Evolutionary conservation across 2,113 vertebrate species (phyloP).

Genomic region (Haemorhous mexicanus): DNA sequence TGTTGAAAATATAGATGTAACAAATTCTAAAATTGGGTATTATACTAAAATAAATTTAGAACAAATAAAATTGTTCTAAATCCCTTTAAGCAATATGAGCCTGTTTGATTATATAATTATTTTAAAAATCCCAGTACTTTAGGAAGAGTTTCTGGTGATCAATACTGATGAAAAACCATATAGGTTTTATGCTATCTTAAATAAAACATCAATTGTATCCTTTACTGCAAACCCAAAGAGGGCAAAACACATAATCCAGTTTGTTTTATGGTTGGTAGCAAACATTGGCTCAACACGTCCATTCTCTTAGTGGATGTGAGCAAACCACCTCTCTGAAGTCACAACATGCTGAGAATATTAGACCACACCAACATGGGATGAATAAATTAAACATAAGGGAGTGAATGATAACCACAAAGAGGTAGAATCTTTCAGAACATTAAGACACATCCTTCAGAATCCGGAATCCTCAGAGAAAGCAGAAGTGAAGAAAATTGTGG

Average conservation of each 20-base stretch:
- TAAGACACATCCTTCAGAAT: not conserved
- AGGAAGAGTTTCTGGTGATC: not conserved
- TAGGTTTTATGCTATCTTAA: not conserved
- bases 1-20: not conserved
- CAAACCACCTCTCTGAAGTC: not conserved
- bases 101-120: not conserved
- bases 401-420: not conserved
- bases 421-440: not conserved
- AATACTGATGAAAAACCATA: not conserved
- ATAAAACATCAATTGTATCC: not conserved
- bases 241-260: not conserved
- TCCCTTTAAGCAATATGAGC: not conserved
- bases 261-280: not conserved
- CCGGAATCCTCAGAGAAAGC: not conserved
- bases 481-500: not conserved
- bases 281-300: not conserved
- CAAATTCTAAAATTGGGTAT: not conserved
- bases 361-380: not conserved
- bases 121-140: not conserved
- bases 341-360: not conserved
- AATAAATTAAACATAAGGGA: not conserved
- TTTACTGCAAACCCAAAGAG: not conserved
- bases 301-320: not conserved
- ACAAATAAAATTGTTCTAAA: not conserved
- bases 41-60: not conserved